Evolutionary conservation across 2,797 vertebrate genomes (phyloP).

Genomic region (Antennarius maculatus): DNA sequence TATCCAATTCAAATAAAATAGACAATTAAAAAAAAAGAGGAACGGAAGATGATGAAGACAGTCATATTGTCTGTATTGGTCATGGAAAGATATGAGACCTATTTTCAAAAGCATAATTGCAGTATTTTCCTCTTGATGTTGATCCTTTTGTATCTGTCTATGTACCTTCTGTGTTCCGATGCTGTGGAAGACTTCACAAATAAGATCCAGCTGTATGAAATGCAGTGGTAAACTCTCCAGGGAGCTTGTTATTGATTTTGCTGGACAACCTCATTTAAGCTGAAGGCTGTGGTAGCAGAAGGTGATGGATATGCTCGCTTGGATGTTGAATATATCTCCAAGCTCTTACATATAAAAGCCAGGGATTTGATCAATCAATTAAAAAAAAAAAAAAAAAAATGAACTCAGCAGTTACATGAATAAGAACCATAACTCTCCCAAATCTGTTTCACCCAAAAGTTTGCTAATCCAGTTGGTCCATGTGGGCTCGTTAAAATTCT

Average conservation of each 20-base stretch:
- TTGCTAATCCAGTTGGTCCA: constrained; percentile 22
- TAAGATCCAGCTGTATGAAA: constrained; percentile 11
- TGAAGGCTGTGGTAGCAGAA: constrained; percentile 11
- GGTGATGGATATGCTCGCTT: constrained; percentile 21
- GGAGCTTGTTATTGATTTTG: constrained; percentile 29
- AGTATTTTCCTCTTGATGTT: not conserved
- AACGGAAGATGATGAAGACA: too few species aligned
- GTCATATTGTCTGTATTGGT: not conserved
- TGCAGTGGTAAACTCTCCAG: not conserved
- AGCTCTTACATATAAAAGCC: not conserved
- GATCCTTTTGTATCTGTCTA: not conserved
- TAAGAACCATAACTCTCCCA: constrained; percentile 1
- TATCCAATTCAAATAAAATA: too few species aligned
- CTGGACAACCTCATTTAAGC: constrained; percentile 10
- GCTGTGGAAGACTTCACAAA: constrained; percentile 2
- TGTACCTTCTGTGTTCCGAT: not conserved
- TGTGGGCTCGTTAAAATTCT: constrained; percentile 20
- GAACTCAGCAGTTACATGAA: not conserved
- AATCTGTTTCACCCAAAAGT: not conserved
- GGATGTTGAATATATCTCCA: constrained; percentile 9
- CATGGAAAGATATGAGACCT: too few species aligned
- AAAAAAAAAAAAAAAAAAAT: not conserved
- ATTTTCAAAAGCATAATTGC: not conserved
- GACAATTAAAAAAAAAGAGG: too few species aligned
- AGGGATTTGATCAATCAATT: constrained; percentile 22